These are phyloP conservation scores for Edolisoma coerulescens DNA, from an alignment of 2,113 vertebrate genomes.

Conservation along the genomic window DNA sequence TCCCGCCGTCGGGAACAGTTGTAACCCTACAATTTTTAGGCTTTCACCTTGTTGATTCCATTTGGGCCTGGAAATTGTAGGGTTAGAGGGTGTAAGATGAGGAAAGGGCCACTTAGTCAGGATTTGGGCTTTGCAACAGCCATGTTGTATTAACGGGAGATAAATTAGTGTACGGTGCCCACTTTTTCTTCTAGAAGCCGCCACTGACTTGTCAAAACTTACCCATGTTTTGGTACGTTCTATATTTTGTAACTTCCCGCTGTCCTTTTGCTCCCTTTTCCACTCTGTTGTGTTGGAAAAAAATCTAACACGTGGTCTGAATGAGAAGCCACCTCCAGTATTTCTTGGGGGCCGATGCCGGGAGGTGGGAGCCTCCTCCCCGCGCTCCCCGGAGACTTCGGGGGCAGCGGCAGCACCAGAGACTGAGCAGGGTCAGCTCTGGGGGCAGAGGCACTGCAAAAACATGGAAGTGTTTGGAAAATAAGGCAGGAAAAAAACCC, in stretches of 20 bases:
- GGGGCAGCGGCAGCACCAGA: neutral
- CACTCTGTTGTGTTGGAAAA: neutral
- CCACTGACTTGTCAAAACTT: constrained; percentile 12
- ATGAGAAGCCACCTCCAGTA: neutral
- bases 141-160: neutral
- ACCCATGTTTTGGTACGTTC: constrained; percentile 54
- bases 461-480: neutral
- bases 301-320: neutral
- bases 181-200: constrained; percentile 14
- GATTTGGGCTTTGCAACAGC: constrained; percentile 40
- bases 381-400: neutral
- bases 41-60: constrained; percentile 52
- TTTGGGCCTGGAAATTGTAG: constrained; percentile 66
- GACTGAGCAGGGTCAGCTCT: neutral
- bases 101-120: constrained; percentile 14
- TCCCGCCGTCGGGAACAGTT: neutral
- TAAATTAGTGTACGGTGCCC: neutral
- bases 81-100: constrained; percentile 31
- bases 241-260: constrained; percentile 2
- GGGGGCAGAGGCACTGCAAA: neutral
- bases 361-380: neutral
- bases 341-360: neutral
- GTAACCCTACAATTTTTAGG: constrained; percentile 68
- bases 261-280: constrained; percentile 30
- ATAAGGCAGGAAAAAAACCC: neutral